Evolutionary conservation across 92 coral and sea anemone genomes (phyloP).

Genomic region (Phymanthus crucifer): DNA sequence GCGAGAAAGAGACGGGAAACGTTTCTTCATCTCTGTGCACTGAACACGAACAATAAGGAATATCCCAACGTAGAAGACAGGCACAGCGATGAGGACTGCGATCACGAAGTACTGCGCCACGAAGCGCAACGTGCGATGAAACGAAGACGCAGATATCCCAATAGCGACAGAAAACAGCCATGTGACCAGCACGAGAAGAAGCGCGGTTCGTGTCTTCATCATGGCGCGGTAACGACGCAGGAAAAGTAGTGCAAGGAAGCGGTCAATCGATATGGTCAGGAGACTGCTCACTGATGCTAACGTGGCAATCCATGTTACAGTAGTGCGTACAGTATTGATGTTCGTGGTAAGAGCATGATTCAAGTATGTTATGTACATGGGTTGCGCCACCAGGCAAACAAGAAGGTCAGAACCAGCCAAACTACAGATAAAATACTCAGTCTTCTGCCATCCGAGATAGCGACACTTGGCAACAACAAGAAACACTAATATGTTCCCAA

Average conservation of each 20-base stretch:
- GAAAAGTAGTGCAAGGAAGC: slow-evolving; percentile 65
- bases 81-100: slow-evolving; percentile 42
- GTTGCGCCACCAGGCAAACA: slow-evolving; percentile 71
- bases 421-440: slow-evolving; percentile 72
- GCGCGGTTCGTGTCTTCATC: slow-evolving; percentile 44
- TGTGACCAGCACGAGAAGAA: slow-evolving; percentile 45
- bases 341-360: slow-evolving; percentile 36
- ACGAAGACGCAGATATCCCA: slow-evolving; percentile 55
- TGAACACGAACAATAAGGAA: slow-evolving; percentile 58
- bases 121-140: slow-evolving; percentile 58
- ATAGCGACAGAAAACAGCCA: slow-evolving; percentile 63
- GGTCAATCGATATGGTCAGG: slow-evolving; percentile 73
- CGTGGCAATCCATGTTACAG: slow-evolving; percentile 71
- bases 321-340: slow-evolving; percentile 45
- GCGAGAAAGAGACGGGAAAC: slow-evolving; percentile 15
- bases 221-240: slow-evolving; percentile 65
- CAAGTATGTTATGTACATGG: slow-evolving; percentile 57
- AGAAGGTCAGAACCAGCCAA: slow-evolving; percentile 68
- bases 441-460: slow-evolving; percentile 68
- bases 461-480: slow-evolving; percentile 70
- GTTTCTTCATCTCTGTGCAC: slow-evolving; percentile 32
- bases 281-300: slow-evolving; percentile 68
- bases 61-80: slow-evolving; percentile 54
- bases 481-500: slow-evolving; percentile 72
- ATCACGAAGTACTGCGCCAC: slow-evolving; percentile 71